Evolutionary conservation across 2,888 invertebrate species (phyloP).

Genomic region (Sipha maydis): DNA sequence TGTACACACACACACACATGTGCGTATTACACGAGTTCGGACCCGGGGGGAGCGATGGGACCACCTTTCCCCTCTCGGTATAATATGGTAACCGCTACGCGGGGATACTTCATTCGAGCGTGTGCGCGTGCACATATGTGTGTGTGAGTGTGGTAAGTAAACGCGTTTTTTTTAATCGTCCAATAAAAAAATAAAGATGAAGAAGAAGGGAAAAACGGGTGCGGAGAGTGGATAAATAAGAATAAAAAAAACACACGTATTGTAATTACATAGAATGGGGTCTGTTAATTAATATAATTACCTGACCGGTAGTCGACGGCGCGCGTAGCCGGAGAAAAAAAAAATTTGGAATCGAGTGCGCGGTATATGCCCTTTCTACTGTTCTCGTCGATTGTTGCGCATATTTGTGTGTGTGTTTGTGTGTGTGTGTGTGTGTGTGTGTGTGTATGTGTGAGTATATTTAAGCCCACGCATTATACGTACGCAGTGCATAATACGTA

Average conservation of each 20-base stretch:
- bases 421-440: too few species aligned
- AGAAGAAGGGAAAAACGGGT: not conserved
- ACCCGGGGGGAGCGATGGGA: conserved; percentile 42
- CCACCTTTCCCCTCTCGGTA: not conserved
- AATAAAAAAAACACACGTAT: not conserved
- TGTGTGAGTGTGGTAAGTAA: not conserved
- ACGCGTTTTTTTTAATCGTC: conserved; percentile 21
- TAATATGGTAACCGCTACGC: not conserved
- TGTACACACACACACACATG: not conserved
- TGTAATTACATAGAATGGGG: not conserved
- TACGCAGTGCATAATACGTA: not conserved
- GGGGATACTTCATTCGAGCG: not conserved
- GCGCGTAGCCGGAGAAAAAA: not conserved
- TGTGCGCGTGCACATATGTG: not conserved
- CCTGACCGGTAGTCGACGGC: conserved; percentile 35
- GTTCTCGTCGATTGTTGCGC: not conserved
- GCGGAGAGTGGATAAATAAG: not conserved
- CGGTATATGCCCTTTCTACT: not conserved
- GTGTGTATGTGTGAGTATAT: too few species aligned
- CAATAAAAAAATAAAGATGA: not conserved
- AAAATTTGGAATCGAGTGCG: conserved; percentile 10
- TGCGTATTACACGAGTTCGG: not conserved
- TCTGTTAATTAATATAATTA: conserved; percentile 52
- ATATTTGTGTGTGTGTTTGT: too few species aligned
- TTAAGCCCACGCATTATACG: too few species aligned